These are phyloP conservation scores for Psettodes erumei DNA, from an alignment of 2,113 vertebrate genomes.

Conservation along the genomic window DNA sequence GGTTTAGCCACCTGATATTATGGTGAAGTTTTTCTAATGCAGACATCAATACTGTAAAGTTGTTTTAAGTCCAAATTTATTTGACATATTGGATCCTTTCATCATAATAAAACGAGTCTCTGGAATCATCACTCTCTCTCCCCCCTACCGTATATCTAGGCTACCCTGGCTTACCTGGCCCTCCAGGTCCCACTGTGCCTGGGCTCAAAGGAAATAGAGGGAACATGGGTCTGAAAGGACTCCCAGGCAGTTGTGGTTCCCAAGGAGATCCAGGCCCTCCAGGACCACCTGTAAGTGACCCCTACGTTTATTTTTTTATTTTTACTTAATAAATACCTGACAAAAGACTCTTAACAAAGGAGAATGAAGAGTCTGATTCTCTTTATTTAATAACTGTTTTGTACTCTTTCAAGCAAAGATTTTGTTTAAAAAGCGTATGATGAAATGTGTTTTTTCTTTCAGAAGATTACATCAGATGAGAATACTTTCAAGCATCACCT, in stretches of 20 bases:
- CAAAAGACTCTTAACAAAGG: background rate
- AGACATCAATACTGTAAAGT: background rate
- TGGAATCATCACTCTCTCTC: background rate
- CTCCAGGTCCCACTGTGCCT: conserved; percentile 27
- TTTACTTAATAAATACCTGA: background rate
- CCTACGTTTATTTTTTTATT: background rate
- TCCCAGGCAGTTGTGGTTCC: conserved; percentile 36
- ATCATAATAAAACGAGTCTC: background rate
- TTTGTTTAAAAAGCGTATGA: background rate
- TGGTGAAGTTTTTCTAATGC: background rate
- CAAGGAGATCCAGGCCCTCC: conserved; percentile 58
- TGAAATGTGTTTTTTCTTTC: background rate
- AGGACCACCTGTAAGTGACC: conserved; percentile 58
- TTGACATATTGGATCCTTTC: background rate
- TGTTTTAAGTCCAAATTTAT: background rate
- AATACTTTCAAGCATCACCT: background rate
- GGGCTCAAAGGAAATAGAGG: conserved; percentile 65
- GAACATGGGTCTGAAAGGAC: conserved; percentile 47
- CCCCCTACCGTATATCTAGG: conserved; percentile 36
- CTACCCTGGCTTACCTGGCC: conserved; percentile 54
- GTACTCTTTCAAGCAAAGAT: background rate
- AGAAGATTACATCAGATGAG: background rate
- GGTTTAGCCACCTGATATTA: background rate
- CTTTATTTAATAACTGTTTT: background rate
- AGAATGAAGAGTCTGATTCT: background rate